Base-by-base conservation (phyloP, 2,797 vertebrate genomes). In the Pantherophis alleghaniensis region DNA sequence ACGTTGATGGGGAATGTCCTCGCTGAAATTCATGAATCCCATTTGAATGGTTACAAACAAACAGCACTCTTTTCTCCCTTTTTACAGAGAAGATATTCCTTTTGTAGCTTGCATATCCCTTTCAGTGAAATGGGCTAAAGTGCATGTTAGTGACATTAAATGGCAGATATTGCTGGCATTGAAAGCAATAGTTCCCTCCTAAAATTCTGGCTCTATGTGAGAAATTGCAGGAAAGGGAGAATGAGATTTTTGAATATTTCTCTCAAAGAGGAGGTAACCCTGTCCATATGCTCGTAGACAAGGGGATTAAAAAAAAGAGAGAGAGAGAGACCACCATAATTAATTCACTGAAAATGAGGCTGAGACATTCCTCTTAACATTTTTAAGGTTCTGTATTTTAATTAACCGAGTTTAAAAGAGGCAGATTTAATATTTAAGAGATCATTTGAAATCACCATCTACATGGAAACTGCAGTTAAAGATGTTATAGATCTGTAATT, bases 21-120 rank as follows among this genome's bases (percentile, higher is more conserved):
- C 96, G 61, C 59, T 91, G 92, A 86, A 95, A 86, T 88, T 66
- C 79, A 90, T 56, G 89, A 87, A 86, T 86, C 9, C 13, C 11
- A 47, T 69, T 87, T 55, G 56, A 56, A 51, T 0, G 10, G 61
- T 63, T 9, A 13, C 9, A 51, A 56, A 86, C 32, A 90, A 57
- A 87, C 4, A 9, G 11, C 47, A 74, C 4, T 28, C 53, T 42
- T n/a, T 66, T n/a, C 10, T 37, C 12, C 32, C 26, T 32, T 28
- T 11, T 59, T 55, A 28, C 20, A 18, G 26, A 10, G 10, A 32
- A 7, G 37, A 47, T 2, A 22, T 92, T 20, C 59, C 79, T 55
- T 90, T 12, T 59, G 22, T 22, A 10, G 37, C 20, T 83, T 83
- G 37, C 37, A 47, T 47, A 22, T 47, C 20, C 20, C 37, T 32